Conservation (phyloP, 1,140 invertebrate species). For the Saxidomus purpurata region DNA sequence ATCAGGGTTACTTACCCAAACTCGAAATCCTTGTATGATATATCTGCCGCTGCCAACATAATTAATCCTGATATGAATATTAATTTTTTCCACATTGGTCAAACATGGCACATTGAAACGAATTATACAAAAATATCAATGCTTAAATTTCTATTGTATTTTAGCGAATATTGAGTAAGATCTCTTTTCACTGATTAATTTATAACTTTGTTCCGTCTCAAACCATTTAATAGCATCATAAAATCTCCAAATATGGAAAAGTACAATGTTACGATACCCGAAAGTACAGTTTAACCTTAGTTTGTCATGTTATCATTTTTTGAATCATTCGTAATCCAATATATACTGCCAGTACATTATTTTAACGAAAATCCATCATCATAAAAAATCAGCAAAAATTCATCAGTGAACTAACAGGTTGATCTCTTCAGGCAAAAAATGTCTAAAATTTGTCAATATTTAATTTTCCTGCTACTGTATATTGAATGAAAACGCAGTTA, state of each 20-base stretch:
- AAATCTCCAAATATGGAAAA: constrained; percentile 1
- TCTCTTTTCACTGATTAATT: not conserved
- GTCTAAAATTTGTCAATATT: not conserved
- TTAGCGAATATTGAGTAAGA: not conserved
- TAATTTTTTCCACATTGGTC: constrained; percentile 46
- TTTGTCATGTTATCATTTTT: constrained; percentile 14
- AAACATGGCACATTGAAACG: not conserved
- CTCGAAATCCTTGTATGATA: not conserved
- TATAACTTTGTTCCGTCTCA: not conserved
- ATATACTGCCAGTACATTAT: not conserved
- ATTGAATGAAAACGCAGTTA: not conserved
- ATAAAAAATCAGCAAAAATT: not conserved
- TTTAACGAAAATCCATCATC: constrained; percentile 8
- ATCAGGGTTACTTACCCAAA: constrained; percentile 40
- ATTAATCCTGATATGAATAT: constrained; percentile 22
- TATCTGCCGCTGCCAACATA: not conserved
- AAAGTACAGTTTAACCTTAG: not conserved
- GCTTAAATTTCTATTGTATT: no score
- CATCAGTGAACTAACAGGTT: not conserved
- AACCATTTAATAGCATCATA: not conserved
- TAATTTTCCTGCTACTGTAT: not conserved
- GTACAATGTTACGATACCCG: not conserved
- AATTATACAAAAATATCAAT: not conserved
- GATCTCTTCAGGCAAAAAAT: not conserved
- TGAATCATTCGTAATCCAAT: not conserved